Conservation (phyloP, 2,888 invertebrate genomes). For the Nomada goodeniana region DNA sequence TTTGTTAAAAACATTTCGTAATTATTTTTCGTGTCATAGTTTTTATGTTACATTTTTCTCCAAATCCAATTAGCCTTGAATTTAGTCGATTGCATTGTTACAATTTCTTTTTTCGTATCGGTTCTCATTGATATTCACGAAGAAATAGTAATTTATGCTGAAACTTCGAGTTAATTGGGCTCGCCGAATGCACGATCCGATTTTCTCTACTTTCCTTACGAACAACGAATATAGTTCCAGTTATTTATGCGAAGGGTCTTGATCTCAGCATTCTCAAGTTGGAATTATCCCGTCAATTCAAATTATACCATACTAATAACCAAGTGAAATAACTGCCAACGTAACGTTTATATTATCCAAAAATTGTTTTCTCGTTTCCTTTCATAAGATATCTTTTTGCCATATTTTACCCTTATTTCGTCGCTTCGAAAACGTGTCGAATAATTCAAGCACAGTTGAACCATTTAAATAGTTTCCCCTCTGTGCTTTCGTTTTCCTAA, state of each 20-base stretch:
- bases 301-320: background rate
- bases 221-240: background rate
- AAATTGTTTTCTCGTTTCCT: background rate
- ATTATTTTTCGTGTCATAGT: background rate
- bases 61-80: background rate
- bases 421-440: background rate
- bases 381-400: background rate
- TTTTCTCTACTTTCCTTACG: background rate
- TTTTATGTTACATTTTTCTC: background rate
- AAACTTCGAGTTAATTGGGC: slow-evolving; percentile 4
- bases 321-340: background rate
- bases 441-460: background rate
- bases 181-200: background rate
- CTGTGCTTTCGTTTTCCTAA: background rate
- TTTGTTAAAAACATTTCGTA: too few species aligned
- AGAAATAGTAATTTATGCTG: background rate
- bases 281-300: background rate
- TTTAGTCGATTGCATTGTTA: background rate
- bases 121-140: background rate
- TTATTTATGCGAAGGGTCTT: background rate
- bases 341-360: background rate
- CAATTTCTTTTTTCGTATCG: background rate
- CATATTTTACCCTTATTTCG: background rate
- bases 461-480: background rate
- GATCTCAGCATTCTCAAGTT: background rate